phyloP scores from a whole-genome alignment of 2,113 vertebrate species.

The Mirza zaza region DNA sequence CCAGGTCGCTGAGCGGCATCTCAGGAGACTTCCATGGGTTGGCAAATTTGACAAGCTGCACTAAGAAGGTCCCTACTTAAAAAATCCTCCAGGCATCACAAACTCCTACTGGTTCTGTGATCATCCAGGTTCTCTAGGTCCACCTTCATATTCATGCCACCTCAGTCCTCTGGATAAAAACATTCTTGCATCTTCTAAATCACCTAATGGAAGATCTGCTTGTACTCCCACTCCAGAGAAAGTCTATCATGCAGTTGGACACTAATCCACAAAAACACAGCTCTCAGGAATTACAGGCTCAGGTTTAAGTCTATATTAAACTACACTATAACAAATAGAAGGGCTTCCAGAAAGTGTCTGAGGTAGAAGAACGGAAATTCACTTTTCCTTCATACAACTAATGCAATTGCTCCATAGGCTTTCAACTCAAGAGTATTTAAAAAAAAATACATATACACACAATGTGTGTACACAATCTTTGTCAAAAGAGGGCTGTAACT shows the following conservation, averaged over 20 bases:
- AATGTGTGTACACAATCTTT: neutral
- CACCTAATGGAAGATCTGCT: neutral
- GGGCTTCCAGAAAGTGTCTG: neutral
- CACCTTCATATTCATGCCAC: neutral
- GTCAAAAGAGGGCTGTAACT: neutral
- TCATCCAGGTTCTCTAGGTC: too few species aligned
- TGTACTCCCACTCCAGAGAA: neutral
- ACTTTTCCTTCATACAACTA: neutral
- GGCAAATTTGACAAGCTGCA: neutral
- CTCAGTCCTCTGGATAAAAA: neutral
- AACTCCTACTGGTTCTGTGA: neutral
- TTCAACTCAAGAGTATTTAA: neutral
- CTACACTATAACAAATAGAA: neutral
- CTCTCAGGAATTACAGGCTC: neutral
- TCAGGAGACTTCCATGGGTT: neutral
- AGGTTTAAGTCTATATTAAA: neutral
- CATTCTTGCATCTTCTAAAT: neutral
- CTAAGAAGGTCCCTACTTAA: neutral
- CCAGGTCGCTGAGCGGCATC: neutral
- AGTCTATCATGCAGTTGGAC: neutral
- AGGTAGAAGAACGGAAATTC: neutral
- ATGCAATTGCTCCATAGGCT: neutral
- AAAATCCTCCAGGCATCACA: neutral
- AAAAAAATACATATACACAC: neutral
- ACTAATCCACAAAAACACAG: neutral